phyloP scores from a whole-genome alignment of 2,797 vertebrate species.

The Melanotaenia parkinsoni region DNA sequence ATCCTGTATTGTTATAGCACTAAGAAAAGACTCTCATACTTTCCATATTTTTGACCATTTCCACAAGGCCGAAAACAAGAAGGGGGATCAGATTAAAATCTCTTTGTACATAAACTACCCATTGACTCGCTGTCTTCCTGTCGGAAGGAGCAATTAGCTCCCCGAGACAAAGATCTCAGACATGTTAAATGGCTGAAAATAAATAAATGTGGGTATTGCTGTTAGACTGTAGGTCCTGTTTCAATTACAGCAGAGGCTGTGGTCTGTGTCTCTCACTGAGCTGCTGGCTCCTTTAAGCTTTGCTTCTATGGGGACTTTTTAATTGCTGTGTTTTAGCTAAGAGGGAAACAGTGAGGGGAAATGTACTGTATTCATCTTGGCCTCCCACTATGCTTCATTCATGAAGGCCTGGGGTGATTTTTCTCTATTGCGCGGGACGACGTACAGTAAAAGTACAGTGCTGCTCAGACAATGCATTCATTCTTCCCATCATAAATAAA shows the following conservation, averaged over 20 bases:
- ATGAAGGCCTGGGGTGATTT: conserved; percentile 74
- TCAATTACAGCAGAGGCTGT: conserved; percentile 76
- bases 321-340: conserved; percentile 75
- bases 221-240: conserved; percentile 76
- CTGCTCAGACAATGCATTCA: conserved; percentile 75
- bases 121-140: conserved; percentile 81
- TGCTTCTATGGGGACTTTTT: conserved; percentile 72
- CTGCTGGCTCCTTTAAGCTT: conserved; percentile 62
- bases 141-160: conserved; percentile 82
- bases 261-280: conserved; percentile 69
- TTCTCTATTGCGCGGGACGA: conserved; percentile 65
- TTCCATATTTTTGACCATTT: conserved; percentile 74
- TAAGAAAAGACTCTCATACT: conserved; percentile 64
- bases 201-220: conserved; percentile 81
- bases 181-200: conserved; percentile 79
- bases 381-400: conserved; percentile 76
- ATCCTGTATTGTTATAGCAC: conserved; percentile 67
- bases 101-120: conserved; percentile 82
- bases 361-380: conserved; percentile 76
- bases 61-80: conserved; percentile 65
- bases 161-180: conserved; percentile 82
- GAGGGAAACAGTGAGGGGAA: conserved; percentile 74
- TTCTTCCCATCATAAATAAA: conserved; percentile 78
- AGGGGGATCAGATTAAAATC: conserved; percentile 78
- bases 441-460: conserved; percentile 70